Percentiles rank a stretch among this genome's conserved stretches.
Conservation (phyloP, 1,140 invertebrate species). For the Melipona quadrifasciata region DNA sequence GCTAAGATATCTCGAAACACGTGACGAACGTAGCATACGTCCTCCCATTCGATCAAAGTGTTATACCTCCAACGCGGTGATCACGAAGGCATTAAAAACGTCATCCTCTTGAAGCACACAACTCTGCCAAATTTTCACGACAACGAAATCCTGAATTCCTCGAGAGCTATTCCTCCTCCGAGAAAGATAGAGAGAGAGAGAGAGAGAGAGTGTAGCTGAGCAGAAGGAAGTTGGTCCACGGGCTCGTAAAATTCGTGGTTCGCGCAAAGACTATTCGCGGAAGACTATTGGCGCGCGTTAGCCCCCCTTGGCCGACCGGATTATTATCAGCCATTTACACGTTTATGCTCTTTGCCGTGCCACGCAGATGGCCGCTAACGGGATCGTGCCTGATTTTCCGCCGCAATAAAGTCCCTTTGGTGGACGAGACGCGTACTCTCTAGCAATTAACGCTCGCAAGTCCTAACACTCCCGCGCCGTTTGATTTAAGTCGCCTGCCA, state of each 20-base stretch:
- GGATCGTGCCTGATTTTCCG: constrained; percentile 50
- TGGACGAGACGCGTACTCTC: constrained; percentile 26
- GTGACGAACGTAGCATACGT: too few species aligned
- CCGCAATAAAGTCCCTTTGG: constrained; percentile 51
- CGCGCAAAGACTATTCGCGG: constrained; percentile 12
- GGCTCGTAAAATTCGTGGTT: constrained; percentile 24
- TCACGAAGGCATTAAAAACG: not conserved
- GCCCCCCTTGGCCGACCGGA: constrained; percentile 23
- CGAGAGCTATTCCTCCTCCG: not conserved
- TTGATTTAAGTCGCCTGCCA: constrained; percentile 42
- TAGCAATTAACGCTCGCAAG: constrained; percentile 51
- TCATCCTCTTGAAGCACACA: too few species aligned
- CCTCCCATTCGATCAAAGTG: not conserved
- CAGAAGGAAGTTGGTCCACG: constrained; percentile 1
- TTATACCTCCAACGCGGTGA: not conserved
- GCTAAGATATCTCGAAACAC: too few species aligned
- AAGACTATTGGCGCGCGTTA: constrained; percentile 3
- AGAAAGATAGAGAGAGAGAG: too few species aligned
- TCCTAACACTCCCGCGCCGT: not conserved
- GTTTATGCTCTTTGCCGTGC: constrained; percentile 54
- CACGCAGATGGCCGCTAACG: constrained; percentile 44
- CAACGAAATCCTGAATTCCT: too few species aligned
- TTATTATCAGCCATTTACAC: constrained; percentile 57
- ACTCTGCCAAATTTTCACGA: not conserved
- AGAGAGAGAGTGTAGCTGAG: too few species aligned